Conservation (phyloP, 2,797 vertebrate species). For the Eremophila alpestris region DNA sequence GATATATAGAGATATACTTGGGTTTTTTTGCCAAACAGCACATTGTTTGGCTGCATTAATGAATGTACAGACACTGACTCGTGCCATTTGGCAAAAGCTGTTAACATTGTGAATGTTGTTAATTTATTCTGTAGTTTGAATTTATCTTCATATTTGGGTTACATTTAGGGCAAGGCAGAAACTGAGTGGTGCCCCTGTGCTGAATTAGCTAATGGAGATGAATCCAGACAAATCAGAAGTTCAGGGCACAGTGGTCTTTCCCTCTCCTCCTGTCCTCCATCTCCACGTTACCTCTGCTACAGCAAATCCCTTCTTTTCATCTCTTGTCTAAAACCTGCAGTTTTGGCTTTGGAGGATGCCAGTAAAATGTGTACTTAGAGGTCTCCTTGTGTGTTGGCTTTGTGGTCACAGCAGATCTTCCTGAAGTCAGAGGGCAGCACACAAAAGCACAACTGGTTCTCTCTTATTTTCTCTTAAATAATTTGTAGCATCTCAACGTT, state of each 20-base stretch:
- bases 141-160: not conserved
- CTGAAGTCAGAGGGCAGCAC: not conserved
- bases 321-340: not conserved
- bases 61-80: not conserved
- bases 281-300: not conserved
- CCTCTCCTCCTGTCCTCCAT: not conserved
- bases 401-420: not conserved
- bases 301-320: not conserved
- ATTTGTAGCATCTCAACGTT: not conserved
- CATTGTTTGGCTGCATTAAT: not conserved
- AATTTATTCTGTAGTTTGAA: not conserved
- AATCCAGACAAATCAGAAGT: not conserved
- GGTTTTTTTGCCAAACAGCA: not conserved
- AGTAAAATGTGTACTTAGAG: not conserved
- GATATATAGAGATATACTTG: not conserved
- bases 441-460: not conserved
- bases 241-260: not conserved
- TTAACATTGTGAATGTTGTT: not conserved
- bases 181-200: rapidly evolving
- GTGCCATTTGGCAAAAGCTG: not conserved
- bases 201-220: not conserved
- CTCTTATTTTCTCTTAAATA: not conserved
- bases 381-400: not conserved
- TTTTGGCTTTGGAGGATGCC: not conserved
- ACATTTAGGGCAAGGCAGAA: not conserved